These are phyloP conservation scores for Cygnus olor DNA, from an alignment of 2,797 vertebrate genomes.

Conservation along the genomic window DNA sequence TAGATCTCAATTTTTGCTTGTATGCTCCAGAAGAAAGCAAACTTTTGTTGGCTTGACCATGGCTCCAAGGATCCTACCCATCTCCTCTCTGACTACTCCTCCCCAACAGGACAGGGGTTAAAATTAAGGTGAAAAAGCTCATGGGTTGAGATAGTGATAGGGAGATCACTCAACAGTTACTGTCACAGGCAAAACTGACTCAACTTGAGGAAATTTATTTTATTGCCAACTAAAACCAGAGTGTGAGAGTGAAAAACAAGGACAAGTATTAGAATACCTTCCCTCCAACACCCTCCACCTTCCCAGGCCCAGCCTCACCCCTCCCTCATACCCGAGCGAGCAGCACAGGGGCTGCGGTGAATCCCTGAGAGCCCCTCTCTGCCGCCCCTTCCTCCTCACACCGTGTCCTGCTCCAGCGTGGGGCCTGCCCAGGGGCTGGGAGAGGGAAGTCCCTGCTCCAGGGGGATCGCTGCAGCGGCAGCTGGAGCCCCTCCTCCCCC, in stretches of 20 bases:
- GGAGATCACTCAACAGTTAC: background rate
- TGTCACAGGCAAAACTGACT: background rate
- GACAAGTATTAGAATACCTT: too few species aligned
- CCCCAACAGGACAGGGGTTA: too few species aligned
- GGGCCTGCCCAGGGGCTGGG: background rate
- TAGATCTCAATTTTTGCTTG: background rate
- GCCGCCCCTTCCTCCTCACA: fast-evolving
- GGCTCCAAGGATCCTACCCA: background rate
- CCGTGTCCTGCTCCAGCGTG: fast-evolving
- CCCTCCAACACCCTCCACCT: too few species aligned
- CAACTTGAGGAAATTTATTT: background rate
- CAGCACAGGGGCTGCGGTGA: fast-evolving
- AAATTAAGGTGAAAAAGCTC: background rate
- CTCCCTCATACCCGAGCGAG: fast-evolving
- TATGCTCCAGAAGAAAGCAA: background rate
- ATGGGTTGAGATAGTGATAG: background rate
- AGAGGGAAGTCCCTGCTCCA: too few species aligned
- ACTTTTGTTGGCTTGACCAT: background rate
- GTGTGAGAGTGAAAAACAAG: background rate
- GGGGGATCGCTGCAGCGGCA: too few species aligned
- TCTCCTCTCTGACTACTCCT: background rate
- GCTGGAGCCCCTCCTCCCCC: too few species aligned
- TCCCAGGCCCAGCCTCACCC: background rate
- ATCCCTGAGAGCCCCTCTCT: background rate
- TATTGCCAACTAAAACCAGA: background rate